Evolutionary conservation across 1,140 invertebrate genomes (phyloP).

Genomic region (Pseudomyrmex pallidus): DNA sequence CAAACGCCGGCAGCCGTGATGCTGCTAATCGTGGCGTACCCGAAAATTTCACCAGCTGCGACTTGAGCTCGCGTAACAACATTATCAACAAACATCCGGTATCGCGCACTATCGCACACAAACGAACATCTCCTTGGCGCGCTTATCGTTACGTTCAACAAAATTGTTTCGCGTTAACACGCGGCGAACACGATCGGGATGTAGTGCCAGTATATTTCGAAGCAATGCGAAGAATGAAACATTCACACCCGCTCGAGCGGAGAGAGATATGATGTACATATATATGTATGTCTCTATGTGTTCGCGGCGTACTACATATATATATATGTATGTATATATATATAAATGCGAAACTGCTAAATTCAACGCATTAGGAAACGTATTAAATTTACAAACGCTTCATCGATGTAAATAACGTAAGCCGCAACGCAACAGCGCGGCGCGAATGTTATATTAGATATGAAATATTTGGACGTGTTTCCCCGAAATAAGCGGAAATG

Average conservation of each 20-base stretch:
- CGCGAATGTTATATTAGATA: constrained; percentile 31
- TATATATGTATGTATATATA: not conserved
- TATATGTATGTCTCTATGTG: not conserved
- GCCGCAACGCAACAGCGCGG: not conserved
- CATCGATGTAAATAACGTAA: constrained; percentile 42
- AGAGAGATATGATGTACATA: not conserved
- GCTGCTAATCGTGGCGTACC: not conserved
- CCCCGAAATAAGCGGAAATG: not conserved
- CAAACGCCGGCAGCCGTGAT: not conserved
- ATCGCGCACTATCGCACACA: too few species aligned
- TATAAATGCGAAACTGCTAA: constrained; percentile 3
- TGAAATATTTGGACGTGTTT: constrained; percentile 40
- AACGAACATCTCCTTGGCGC: constrained; percentile 7
- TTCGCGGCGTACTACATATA: not conserved
- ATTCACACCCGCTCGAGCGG: not conserved
- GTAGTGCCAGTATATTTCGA: constrained; percentile 5
- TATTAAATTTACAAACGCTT: constrained; percentile 53
- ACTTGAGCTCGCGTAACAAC: not conserved
- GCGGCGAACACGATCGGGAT: not conserved
- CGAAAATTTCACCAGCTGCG: not conserved
- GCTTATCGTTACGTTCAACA: not conserved
- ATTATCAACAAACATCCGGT: not conserved
- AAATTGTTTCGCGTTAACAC: constrained; percentile 2
- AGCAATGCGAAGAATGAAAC: constrained; percentile 12
- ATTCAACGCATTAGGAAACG: constrained; percentile 30